phyloP scores from a whole-genome alignment of 2,113 vertebrate genomes.

The Microtus pennsylvanicus region DNA sequence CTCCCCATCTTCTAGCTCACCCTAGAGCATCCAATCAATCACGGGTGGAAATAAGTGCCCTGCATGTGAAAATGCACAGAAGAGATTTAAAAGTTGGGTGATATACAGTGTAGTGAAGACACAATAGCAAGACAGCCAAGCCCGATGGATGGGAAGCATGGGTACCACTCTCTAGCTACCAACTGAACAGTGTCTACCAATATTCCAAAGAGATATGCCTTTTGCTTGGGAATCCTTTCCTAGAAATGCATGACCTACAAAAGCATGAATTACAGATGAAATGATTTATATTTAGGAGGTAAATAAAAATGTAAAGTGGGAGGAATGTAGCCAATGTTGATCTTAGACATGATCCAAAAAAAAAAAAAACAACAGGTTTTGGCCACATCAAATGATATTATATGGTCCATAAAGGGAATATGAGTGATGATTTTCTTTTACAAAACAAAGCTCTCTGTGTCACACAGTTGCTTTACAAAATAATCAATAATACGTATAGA shows the following conservation, averaged over 20 bases:
- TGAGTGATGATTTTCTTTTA: neutral
- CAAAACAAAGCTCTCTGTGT: neutral
- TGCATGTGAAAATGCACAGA: neutral
- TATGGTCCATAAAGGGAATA: neutral
- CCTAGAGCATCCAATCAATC: neutral
- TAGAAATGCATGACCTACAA: constrained; percentile 1
- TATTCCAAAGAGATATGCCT: neutral
- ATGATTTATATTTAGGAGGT: neutral
- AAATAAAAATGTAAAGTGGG: neutral
- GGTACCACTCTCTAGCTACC: neutral
- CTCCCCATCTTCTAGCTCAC: neutral
- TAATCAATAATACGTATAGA: neutral
- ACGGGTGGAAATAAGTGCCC: neutral
- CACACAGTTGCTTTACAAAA: neutral
- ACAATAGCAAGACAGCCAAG: neutral
- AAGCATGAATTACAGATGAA: neutral
- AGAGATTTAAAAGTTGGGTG: neutral
- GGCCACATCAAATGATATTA: neutral
- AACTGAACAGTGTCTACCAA: neutral
- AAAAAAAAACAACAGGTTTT: neutral
- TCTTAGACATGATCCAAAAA: neutral
- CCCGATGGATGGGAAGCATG: no score
- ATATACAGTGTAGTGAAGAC: neutral
- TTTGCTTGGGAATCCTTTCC: constrained; percentile 9
- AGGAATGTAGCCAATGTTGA: neutral